Percentiles rank a stretch among this genome's conserved stretches.
Evolutionary conservation across 2,797 vertebrate genomes (phyloP).

Genomic region (Tangara arthus): DNA sequence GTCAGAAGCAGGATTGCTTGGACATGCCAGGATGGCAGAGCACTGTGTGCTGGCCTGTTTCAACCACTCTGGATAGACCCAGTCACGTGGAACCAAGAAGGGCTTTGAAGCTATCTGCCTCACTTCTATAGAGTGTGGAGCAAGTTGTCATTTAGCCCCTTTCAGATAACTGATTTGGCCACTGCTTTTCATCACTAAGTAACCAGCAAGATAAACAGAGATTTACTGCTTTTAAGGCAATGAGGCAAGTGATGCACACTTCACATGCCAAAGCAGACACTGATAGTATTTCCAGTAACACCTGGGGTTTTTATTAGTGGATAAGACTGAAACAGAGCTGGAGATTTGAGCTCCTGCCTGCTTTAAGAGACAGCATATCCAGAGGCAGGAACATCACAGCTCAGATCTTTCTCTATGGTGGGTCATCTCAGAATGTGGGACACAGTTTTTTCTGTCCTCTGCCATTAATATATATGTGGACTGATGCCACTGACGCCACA

Average conservation of each 20-base stretch:
- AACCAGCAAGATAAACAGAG: slow-evolving; percentile 12
- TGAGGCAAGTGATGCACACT: not conserved
- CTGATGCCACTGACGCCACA: not conserved
- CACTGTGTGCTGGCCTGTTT: accelerated
- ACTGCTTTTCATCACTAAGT: slow-evolving; percentile 6
- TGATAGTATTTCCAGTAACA: not conserved
- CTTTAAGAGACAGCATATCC: not conserved
- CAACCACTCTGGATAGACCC: not conserved
- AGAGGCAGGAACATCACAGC: not conserved
- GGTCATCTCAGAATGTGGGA: not conserved
- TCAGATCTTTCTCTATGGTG: not conserved
- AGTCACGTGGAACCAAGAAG: accelerated
- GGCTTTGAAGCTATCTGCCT: not conserved
- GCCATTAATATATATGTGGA: not conserved
- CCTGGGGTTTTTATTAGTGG: not conserved
- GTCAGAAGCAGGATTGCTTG: not conserved
- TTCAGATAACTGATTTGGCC: not conserved
- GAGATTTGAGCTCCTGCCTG: not conserved
- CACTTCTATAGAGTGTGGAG: not conserved
- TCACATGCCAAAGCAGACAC: not conserved
- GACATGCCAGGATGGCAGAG: not conserved
- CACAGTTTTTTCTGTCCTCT: not conserved
- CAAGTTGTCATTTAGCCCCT: not conserved
- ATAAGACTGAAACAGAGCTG: not conserved
- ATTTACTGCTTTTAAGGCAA: not conserved